Percentiles rank a stretch among this genome's conserved stretches.
phyloP scores from a whole-genome alignment of 2,888 invertebrate species.

The Apantesis nais region DNA sequence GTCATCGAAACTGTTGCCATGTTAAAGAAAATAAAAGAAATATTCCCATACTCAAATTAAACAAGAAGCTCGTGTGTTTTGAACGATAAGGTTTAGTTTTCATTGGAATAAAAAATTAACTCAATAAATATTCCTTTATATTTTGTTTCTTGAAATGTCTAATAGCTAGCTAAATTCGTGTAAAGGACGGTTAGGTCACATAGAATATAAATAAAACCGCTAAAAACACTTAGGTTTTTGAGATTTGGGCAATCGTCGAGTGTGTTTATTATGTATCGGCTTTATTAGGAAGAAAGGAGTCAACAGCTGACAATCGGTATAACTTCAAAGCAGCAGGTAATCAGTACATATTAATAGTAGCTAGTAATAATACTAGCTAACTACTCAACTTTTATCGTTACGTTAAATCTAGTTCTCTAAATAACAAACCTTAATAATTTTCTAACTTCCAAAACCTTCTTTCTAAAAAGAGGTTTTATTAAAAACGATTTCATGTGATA shows the following conservation, averaged over 20 bases:
- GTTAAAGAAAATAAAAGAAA: no score
- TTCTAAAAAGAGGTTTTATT: no score
- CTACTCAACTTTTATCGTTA: neutral
- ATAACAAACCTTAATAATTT: no score
- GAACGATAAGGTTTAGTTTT: neutral
- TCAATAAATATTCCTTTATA: neutral
- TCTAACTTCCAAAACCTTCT: no score
- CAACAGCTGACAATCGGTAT: neutral
- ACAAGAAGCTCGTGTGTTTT: rapidly evolving
- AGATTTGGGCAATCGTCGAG: neutral
- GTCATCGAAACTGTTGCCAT: no score
- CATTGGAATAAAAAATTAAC: neutral
- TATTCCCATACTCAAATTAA: no score
- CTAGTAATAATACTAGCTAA: neutral
- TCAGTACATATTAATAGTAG: neutral
- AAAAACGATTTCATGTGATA: no score
- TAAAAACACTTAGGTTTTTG: neutral
- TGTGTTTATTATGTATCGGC: neutral
- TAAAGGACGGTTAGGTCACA: neutral
- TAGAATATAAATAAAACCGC: neutral
- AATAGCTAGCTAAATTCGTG: neutral
- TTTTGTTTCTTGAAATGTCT: neutral
- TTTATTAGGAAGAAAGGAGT: conserved; percentile 2
- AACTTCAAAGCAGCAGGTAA: neutral
- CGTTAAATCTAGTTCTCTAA: no score